phyloP scores from a whole-genome alignment of 2,797 vertebrate species.

The Typhlichthys subterraneus region DNA sequence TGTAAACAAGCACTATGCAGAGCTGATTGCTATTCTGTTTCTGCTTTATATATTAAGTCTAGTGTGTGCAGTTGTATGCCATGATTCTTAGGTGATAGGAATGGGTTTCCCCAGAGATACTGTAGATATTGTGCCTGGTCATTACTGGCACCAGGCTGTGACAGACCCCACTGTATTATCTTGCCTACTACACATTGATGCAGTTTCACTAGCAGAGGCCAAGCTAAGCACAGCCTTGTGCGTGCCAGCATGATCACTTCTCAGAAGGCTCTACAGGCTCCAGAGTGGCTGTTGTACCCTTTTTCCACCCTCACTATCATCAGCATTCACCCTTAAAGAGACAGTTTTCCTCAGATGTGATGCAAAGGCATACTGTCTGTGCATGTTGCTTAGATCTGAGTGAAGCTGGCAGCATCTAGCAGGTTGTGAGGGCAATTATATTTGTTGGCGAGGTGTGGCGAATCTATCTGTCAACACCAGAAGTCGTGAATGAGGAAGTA shows the following conservation, averaged over 20 bases:
- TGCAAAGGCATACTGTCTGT: background rate
- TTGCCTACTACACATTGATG: slow-evolving; percentile 22
- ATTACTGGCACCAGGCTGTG: slow-evolving; percentile 22
- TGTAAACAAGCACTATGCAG: background rate
- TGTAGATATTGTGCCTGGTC: slow-evolving; percentile 25
- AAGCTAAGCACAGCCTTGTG: background rate
- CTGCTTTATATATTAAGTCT: background rate
- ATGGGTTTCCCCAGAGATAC: slow-evolving; percentile 24
- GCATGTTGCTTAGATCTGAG: background rate
- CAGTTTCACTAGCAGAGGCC: slow-evolving; percentile 5
- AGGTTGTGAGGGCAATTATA: background rate
- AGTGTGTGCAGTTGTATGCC: slow-evolving; percentile 10
- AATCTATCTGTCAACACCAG: background rate
- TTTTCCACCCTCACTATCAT: background rate
- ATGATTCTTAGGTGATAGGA: slow-evolving; percentile 24
- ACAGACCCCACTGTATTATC: slow-evolving; percentile 26
- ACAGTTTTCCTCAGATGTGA: background rate
- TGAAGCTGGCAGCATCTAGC: background rate
- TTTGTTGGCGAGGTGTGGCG: background rate
- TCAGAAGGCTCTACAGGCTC: background rate
- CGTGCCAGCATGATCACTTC: background rate
- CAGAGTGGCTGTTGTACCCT: background rate
- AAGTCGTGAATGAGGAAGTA: background rate
- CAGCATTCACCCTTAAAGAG: background rate
- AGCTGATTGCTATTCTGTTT: background rate